Evolutionary conservation across 2,888 invertebrate genomes (phyloP).

Genomic region (Drosophila silvestris): DNA sequence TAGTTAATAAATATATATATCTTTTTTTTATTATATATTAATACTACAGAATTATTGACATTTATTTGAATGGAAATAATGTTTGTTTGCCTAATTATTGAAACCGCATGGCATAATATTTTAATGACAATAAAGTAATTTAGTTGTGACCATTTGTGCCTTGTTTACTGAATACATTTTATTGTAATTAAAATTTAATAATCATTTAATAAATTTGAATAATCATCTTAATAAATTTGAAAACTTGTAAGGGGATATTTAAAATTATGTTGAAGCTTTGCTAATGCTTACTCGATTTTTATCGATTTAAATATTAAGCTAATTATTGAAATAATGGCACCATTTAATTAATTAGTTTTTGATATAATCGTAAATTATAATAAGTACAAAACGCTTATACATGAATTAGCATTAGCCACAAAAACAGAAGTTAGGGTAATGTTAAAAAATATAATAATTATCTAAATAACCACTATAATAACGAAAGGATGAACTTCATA

Average conservation of each 20-base stretch:
- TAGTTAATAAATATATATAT: neutral
- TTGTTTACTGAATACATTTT: neutral
- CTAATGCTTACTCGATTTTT: neutral
- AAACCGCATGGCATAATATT: slow-evolving; percentile 17
- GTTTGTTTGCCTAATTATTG: neutral
- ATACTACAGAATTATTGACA: neutral
- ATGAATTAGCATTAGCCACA: neutral
- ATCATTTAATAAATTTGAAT: neutral
- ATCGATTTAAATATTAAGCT: neutral
- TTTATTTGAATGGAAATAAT: neutral
- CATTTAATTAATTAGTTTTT: neutral
- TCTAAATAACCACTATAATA: neutral
- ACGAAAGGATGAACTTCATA: neutral
- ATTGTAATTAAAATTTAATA: neutral
- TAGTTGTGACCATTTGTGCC: slow-evolving; percentile 22
- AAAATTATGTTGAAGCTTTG: neutral
- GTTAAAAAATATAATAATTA: neutral
- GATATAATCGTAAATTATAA: neutral
- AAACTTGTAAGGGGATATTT: neutral
- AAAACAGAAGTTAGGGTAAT: neutral
- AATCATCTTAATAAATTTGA: no score
- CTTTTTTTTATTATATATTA: neutral
- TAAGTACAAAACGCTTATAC: neutral
- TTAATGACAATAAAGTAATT: slow-evolving; percentile 32
- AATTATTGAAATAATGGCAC: neutral